phyloP scores from a whole-genome alignment of 2,888 invertebrate species.

The Pollenia griseotomentosa region DNA sequence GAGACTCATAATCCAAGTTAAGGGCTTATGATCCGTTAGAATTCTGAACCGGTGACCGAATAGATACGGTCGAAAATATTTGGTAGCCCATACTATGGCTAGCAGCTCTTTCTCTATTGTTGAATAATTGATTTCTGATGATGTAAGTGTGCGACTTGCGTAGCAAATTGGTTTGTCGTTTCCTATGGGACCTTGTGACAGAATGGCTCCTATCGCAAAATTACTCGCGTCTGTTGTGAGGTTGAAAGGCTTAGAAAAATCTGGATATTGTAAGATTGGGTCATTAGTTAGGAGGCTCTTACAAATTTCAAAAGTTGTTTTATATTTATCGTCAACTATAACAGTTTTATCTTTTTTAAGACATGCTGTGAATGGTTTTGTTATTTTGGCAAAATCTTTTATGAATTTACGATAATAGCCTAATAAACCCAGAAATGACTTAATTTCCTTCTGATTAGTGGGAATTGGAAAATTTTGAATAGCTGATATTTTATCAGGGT shows the following conservation, averaged over 20 bases:
- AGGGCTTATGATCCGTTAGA: background rate
- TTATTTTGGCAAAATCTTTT: conserved; percentile 36
- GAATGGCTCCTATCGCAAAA: conserved; percentile 77
- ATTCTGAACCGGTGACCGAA: background rate
- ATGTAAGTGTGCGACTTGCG: conserved; percentile 75
- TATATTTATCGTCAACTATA: conserved; percentile 24
- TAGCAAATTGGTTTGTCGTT: conserved; percentile 76
- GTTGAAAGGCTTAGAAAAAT: conserved; percentile 77
- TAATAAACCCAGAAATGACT: background rate
- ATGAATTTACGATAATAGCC: conserved; percentile 35
- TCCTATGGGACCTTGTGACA: conserved; percentile 77
- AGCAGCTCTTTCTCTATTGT: conserved; percentile 25
- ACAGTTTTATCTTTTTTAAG: conserved; percentile 53
- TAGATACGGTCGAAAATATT: background rate
- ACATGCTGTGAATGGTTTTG: conserved; percentile 63
- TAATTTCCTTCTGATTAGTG: background rate
- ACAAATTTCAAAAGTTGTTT: conserved; percentile 64
- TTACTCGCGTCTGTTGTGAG: conserved; percentile 79
- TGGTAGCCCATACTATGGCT: conserved; percentile 39
- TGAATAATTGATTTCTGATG: conserved; percentile 8
- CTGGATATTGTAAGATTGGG: conserved; percentile 61
- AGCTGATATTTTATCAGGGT: conserved; percentile 5
- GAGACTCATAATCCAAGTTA: conserved; percentile 21
- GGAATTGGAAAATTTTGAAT: conserved; percentile 29
- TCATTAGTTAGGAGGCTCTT: conserved; percentile 66